Base-by-base conservation (phyloP, 2,888 invertebrate species). In the Caenorhabditis panamensis region DNA sequence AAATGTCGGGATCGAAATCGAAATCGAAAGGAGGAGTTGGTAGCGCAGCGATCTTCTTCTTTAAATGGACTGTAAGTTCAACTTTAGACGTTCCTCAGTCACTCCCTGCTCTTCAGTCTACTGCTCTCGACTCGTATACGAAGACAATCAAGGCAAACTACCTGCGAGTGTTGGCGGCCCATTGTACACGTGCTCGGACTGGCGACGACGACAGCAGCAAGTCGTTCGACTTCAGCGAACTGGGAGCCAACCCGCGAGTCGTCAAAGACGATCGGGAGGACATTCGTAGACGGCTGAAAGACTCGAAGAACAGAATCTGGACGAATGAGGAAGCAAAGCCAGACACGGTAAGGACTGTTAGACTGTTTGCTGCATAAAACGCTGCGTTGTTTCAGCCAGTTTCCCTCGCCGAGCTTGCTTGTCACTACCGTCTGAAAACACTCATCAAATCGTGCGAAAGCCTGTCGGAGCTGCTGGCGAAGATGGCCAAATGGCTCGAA, bases 221-320 rank as follows among this genome's bases (percentile, higher is more conserved):
- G 31, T 49, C 62, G 11, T 79, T 79, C 53, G 79, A 79, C 44
- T 73, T 47, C 49, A 72, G 58, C 58, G 79, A 79, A 47, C 53
- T 79, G 53, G 68, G 73, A 24, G 49, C 73, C 13, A 69, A 79
- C 53, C 73, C 75, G 24, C 41, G 79, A 61, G 24, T 64, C 13
- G 41, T 79, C 9, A 63, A 64, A 61, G 79, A 79, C 56, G 79
- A 79, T 47, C 51, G 79, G 51, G 79, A 79, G n/a, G 79, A 79
- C 20, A 75, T 79, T 26, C 58, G 75, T 22, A 58, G 22, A 16
- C 49, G 75, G 24, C 44, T 79, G 36, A 36, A 28, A 54, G 44
- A 67, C 26, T 49, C 54, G 28, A 67, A 72, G 26, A 62, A 36
- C 20, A 18, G 56, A 22, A 54, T 56, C 13, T 53, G 66, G 49